phyloP scores from a whole-genome alignment of 1,140 invertebrate genomes.

The Sinonovacula constricta region DNA sequence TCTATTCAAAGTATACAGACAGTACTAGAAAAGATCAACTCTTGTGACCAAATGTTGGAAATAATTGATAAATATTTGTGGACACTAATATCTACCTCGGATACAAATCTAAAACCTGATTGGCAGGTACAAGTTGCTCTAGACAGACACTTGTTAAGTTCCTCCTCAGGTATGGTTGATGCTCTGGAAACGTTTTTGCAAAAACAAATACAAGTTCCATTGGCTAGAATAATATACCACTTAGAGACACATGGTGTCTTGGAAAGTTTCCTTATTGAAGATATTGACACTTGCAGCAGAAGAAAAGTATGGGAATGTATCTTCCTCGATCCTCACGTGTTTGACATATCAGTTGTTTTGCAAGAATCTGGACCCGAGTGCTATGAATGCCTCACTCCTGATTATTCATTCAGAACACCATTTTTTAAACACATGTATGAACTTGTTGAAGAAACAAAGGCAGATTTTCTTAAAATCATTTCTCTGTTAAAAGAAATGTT shows the following conservation, averaged over 20 bases:
- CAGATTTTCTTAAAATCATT: not conserved
- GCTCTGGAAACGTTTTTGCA: conserved; percentile 24
- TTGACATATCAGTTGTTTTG: conserved; percentile 13
- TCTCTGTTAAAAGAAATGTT: conserved; percentile 18
- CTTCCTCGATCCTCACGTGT: not conserved
- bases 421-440: conserved; percentile 12
- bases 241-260: conserved; percentile 21
- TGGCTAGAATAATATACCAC: conserved; percentile 32
- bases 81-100: not conserved
- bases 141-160: conserved; percentile 12
- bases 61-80: conserved; percentile 44
- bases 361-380: conserved; percentile 29
- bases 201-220: conserved; percentile 3
- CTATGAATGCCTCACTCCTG: conserved; percentile 24
- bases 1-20: conserved; percentile 44
- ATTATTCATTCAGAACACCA: conserved; percentile 13
- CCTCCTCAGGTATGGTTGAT: conserved; percentile 17
- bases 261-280: conserved; percentile 18
- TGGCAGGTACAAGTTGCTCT: conserved; percentile 37
- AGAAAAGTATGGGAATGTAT: conserved; percentile 1
- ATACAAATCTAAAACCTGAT: not conserved
- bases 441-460: conserved; percentile 26
- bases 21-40: conserved; percentile 33
- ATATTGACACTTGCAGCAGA: not conserved
- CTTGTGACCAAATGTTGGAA: conserved; percentile 29